These are phyloP conservation scores for Xiphophorus maculatus DNA, from an alignment of 2,113 vertebrate genomes.

Conservation along the genomic window DNA sequence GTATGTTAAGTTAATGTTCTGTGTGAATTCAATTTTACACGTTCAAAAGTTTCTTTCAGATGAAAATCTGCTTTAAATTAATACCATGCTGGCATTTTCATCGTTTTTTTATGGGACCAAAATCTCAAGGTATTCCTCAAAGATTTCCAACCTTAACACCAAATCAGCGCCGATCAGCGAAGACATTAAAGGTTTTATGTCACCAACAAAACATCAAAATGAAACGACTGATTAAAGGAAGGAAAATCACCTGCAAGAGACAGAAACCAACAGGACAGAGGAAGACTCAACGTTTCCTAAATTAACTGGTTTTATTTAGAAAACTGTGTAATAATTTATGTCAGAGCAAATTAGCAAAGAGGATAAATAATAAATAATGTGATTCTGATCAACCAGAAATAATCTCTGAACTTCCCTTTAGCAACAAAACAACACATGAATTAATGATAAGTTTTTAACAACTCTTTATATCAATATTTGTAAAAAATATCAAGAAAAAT, in stretches of 20 bases:
- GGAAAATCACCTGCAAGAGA: neutral
- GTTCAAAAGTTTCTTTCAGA: neutral
- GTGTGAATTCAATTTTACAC: no score
- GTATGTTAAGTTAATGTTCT: no score
- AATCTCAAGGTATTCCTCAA: conserved; percentile 56
- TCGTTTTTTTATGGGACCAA: neutral
- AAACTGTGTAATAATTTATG: neutral
- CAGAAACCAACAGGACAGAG: conserved; percentile 3
- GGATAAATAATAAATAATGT: neutral
- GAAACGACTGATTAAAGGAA: neutral
- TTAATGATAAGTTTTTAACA: neutral
- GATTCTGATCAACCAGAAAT: neutral
- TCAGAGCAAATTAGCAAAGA: neutral
- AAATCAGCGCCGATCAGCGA: conserved; percentile 7
- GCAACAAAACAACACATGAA: neutral
- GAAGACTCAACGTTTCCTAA: conserved; percentile 27
- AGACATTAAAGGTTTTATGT: conserved; percentile 1
- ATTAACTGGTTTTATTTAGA: neutral
- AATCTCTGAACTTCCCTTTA: neutral
- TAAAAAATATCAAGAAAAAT: no score
- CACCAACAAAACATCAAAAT: conserved; percentile 11
- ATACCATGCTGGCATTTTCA: neutral
- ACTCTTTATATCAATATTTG: neutral
- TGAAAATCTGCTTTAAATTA: neutral
- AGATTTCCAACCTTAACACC: conserved; percentile 15